Conservation (phyloP, 1,140 invertebrate species). For the Odontomachus brunneus region DNA sequence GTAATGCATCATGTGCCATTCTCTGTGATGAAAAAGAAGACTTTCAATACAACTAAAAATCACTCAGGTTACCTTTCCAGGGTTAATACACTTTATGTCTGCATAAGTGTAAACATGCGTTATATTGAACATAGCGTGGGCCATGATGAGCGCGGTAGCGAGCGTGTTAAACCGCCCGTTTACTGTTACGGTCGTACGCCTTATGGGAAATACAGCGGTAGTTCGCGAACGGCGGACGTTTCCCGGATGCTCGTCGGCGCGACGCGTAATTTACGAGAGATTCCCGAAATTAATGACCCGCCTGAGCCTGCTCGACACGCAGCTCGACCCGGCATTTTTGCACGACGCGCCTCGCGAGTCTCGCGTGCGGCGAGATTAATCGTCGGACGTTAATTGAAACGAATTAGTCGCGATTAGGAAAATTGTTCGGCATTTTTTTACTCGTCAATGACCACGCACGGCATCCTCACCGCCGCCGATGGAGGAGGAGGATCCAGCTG, state of each 20-base stretch:
- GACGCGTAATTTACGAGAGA: constrained; percentile 5
- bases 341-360: neutral
- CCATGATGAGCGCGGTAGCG: neutral
- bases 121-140: too few relatives aligned
- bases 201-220: neutral
- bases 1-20: too few relatives aligned
- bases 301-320: neutral
- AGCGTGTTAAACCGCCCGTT: constrained; percentile 14
- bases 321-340: neutral
- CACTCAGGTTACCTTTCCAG: too few relatives aligned
- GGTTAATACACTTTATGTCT: too few relatives aligned
- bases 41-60: too few relatives aligned
- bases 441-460: neutral
- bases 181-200: constrained; percentile 23
- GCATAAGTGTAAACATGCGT: too few relatives aligned
- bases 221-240: neutral
- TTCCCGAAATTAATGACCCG: constrained; percentile 31
- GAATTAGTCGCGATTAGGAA: constrained; percentile 22
- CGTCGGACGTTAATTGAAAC: constrained; percentile 25
- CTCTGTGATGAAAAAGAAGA: too few relatives aligned
- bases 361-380: neutral
- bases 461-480: neutral
- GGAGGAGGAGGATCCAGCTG: neutral
- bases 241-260: constrained; percentile 4
- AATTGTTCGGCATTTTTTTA: neutral